These are phyloP conservation scores for Barypeithes pellucidus DNA, from an alignment of 2,888 invertebrate genomes.

Conservation along the genomic window DNA sequence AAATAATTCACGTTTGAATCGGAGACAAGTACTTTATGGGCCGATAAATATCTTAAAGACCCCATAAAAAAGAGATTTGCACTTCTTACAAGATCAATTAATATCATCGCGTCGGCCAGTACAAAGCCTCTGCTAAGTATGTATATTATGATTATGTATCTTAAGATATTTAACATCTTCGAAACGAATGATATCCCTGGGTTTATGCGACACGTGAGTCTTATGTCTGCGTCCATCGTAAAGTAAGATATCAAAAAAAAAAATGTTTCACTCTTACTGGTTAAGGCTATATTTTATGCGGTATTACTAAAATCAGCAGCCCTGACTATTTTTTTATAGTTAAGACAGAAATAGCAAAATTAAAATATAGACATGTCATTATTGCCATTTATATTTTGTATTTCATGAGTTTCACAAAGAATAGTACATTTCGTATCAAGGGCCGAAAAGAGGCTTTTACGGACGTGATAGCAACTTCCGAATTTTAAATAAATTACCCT, in stretches of 20 bases:
- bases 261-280: no score
- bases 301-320: no score
- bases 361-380: no score
- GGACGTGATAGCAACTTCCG: no score
- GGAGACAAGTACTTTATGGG: slow-evolving; percentile 30
- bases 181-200: slow-evolving; percentile 26
- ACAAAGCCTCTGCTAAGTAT: slow-evolving; percentile 36
- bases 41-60: slow-evolving; percentile 41
- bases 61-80: slow-evolving; percentile 46
- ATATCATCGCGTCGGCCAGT: slow-evolving; percentile 33
- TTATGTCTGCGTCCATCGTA: neutral
- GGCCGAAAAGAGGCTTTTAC: no score
- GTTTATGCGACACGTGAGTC: slow-evolving; percentile 6
- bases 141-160: slow-evolving; percentile 38
- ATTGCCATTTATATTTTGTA: no score
- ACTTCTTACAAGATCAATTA: slow-evolving; percentile 47
- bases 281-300: no score
- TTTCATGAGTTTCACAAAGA: no score
- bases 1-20: neutral
- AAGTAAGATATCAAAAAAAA: neutral
- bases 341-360: no score
- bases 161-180: slow-evolving; percentile 27
- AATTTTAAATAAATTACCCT: no score
- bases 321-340: no score
- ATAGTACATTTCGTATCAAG: no score